Conservation (phyloP, 2,113 vertebrate genomes). For the Pseudorasbora parva region DNA sequence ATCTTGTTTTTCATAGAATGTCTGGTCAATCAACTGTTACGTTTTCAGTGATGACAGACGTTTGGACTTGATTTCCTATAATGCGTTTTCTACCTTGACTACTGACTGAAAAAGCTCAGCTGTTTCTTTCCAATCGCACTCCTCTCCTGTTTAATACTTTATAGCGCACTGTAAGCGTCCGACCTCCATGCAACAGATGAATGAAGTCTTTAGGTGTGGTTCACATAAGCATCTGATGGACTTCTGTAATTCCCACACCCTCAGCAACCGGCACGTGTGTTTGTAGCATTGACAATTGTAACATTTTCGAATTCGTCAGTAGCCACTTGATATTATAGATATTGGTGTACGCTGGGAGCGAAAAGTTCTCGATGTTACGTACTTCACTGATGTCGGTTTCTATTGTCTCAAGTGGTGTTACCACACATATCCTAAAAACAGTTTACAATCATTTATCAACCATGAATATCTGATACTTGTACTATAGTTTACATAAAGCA, state of each 20-base stretch:
- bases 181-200: constrained; percentile 46
- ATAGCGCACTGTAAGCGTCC: constrained; percentile 49
- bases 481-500: constrained; percentile 38
- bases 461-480: constrained; percentile 20
- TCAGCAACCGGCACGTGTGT: constrained; percentile 51
- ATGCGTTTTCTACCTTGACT: constrained; percentile 46
- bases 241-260: constrained; percentile 52
- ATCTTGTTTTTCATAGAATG: constrained; percentile 6
- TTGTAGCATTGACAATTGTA: constrained; percentile 21
- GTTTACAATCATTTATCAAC: constrained; percentile 67
- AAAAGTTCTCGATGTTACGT: constrained; percentile 32
- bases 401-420: neutral
- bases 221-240: constrained; percentile 50
- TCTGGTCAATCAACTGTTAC: constrained; percentile 51
- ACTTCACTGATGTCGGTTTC: constrained; percentile 16
- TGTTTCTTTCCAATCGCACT: constrained; percentile 58
- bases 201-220: constrained; percentile 62
- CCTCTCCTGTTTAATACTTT: constrained; percentile 30
- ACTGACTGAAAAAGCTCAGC: constrained; percentile 53
- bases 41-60: constrained; percentile 22
- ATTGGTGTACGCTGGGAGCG: constrained; percentile 50
- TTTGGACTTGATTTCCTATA: constrained; percentile 41
- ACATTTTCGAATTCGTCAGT: constrained; percentile 38
- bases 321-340: constrained; percentile 61
- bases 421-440: constrained; percentile 6